Conservation (phyloP, 2,888 invertebrate species). For the Artemia sinica region DNA sequence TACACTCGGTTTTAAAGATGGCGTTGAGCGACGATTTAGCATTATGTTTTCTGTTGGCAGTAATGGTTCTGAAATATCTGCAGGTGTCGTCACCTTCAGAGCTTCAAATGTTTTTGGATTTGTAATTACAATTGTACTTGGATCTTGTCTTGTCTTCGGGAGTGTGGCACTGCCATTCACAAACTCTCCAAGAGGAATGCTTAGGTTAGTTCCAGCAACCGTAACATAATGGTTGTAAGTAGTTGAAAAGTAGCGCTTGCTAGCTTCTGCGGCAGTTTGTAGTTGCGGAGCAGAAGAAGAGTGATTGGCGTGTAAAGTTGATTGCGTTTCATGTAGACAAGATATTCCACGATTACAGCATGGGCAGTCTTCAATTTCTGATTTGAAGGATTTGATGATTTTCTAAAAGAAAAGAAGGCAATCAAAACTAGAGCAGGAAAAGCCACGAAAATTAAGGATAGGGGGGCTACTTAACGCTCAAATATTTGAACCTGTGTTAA, state of each 20-base stretch:
- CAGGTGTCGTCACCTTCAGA: no score
- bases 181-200: not conserved
- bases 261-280: constrained; percentile 2
- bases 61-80: no score
- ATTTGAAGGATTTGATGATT: not conserved
- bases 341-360: constrained; percentile 6
- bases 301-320: not conserved
- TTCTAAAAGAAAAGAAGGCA: not conserved
- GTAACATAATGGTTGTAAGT: not conserved
- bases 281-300: constrained; percentile 12
- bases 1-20: no score
- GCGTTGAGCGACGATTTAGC: no score
- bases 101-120: no score
- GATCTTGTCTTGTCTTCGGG: no score
- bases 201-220: not conserved
- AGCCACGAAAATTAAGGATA: no score
- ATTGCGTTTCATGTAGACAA: not conserved
- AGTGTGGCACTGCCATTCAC: not conserved
- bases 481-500: no score
- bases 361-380: not conserved
- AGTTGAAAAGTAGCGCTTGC: constrained; percentile 3
- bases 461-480: no score
- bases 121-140: no score
- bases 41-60: no score
- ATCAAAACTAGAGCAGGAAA: no score